Evolutionary conservation across 2,113 vertebrate species (phyloP), one percentile per base, ranked within the genome.

Genomic region (Butorides virescens): DNA sequence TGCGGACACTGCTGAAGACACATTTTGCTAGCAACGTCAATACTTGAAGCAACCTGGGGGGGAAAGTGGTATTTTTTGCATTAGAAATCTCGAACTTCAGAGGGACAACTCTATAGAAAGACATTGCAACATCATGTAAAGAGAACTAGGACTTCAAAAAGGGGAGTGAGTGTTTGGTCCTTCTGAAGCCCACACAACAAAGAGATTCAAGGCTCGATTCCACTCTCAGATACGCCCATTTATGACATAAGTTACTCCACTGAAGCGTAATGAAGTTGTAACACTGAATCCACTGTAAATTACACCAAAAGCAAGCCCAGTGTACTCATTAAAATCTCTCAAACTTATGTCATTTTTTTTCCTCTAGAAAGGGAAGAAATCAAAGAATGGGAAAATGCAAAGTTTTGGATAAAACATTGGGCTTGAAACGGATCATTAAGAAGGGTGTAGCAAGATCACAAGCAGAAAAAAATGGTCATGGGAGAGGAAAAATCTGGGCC

Each of bases 111-210:
- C 86, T 15, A 61, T 42, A 90, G 92, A 96, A 89, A 88, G 80
- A 4, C 89, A 79, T 97, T 95, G 95, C 92, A 13, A 97, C 95
- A 97, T 8, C 91, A 36, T 42, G 61, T 14, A 85, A 85, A 91
- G 81, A 88, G 94, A 97, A 97, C 82, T 75, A 93, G 89, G 80
- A 94, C 91, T 96, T 95, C 92, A 97, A 96, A 96, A 58, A 37
- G 53, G 95, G 88, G 44, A 87, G 53, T 17, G 62, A 90, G 86
- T 13, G 2, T 4, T 80, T 26, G 86, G 76, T 81, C 76, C 91
- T 44, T 93, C 95, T 94, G 95, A 91, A 96, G 91, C 52, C 76
- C 93, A 96, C 92, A 94, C 95, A 95, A 97, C 96, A 97, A 96
- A 97, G 95, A 70, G 73, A 80, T 58, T 27, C 15, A 9, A 74